Evolutionary conservation across 2,113 vertebrate species (phyloP).

Genomic region (Campylorhamphus procurvoides): DNA sequence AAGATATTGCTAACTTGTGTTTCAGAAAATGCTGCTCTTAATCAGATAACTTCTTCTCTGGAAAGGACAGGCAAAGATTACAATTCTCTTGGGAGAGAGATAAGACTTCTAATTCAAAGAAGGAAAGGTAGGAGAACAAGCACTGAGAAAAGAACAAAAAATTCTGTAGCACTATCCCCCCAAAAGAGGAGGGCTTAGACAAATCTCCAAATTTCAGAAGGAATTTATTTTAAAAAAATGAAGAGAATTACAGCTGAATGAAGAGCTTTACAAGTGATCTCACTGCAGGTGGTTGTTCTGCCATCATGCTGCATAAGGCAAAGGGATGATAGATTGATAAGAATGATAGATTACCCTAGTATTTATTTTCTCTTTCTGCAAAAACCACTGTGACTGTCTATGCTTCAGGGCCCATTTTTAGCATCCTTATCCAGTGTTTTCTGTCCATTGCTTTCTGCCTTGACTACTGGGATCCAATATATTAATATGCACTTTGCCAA

Average conservation of each 20-base stretch:
- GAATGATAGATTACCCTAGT: not conserved
- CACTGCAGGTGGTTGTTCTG: not conserved
- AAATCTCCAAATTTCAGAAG: not conserved
- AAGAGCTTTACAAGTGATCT: not conserved
- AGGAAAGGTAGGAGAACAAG: not conserved
- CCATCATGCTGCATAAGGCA: not conserved
- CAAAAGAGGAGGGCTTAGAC: not conserved
- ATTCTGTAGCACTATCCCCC: not conserved
- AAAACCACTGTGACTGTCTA: not conserved
- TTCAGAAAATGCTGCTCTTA: not conserved
- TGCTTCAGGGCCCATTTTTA: not conserved
- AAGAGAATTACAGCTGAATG: not conserved
- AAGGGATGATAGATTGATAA: not conserved
- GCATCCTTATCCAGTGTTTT: not conserved
- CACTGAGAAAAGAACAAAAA: not conserved
- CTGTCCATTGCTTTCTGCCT: not conserved
- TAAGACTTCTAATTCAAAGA: not conserved
- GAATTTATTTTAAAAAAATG: not conserved
- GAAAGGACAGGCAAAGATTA: not conserved
- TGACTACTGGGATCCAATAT: slow-evolving; percentile 8
- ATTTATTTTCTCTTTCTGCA: not conserved
- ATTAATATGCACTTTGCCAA: slow-evolving; percentile 45
- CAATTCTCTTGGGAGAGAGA: not conserved
- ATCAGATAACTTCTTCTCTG: not conserved
- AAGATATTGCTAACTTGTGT: not conserved